Evolutionary conservation across 2,113 vertebrate genomes (phyloP), one percentile per base, ranked within the genome.

Genomic region (Oreochromis niloticus): DNA sequence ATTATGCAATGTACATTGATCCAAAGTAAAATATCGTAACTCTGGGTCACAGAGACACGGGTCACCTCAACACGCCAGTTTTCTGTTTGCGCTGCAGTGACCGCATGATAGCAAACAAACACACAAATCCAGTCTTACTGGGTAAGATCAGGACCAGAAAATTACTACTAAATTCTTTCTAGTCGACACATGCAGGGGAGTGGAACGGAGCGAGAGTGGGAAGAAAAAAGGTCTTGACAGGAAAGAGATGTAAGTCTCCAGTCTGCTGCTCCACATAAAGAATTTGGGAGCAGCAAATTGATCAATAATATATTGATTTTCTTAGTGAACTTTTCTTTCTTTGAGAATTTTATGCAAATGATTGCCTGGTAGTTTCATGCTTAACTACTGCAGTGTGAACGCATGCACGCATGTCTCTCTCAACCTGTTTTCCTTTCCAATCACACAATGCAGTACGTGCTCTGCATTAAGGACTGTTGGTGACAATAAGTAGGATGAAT

Each of bases 251-350:
- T 92, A 81, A 95, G 94, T 93, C 55, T 88, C 46, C 81, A 52
- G 52, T 84, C 88, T 81, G 55, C 81, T 34, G 85, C 54, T 79
- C 39, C 88, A 75, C 84, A 82, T 39, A 59, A 83, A 83, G 92
- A 86, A 78, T 92, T 14, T 79, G 79, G 83, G 55, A 90, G 79
- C 83, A 91, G 83, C 12, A 59, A 83, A 88, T 48, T 79, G 71
- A 22, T 94, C 92, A 93, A 90, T 91, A 91, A 93, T 91, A 80
- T 78, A 94, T 93, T 91, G 92, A 92, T 94, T 92, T 92, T 92
- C 81, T 91, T 54, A 17, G 39, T 48, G 57, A 86, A 75, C 66
- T 56, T 80, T 92, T 88, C 63, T 86, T 56, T 82, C 85, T 89
- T 83, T 68, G 54, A 79, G 4, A 14, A 84, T 86, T 78, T 39